Evolutionary conservation across 2,797 vertebrate species (phyloP), one percentile per base, ranked within the genome.

Genomic region (Jordanella pulchra): DNA sequence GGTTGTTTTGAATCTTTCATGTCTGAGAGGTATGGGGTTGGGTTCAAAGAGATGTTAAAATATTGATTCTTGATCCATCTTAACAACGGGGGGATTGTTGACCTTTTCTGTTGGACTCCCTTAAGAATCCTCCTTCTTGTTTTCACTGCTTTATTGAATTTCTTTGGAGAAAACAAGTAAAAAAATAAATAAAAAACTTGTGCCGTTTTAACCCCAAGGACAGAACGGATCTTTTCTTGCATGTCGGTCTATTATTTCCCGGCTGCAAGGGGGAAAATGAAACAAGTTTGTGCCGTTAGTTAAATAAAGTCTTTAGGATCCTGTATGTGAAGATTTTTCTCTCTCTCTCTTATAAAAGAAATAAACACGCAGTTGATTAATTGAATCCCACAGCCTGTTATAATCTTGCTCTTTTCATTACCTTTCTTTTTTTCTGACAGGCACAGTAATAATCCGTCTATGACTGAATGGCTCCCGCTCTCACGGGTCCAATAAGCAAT

Each of bases 291-390:
- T 48, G 76, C 48, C 72, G 68, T 80, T 79, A 53, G 50, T 1
- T 42, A 78, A 78, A 88, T 89, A 55, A 77, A 81, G 79, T 83
- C 3, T 80, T 60, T n/a, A 50, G 15, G 45, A 53, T 77, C 12
- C 54, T 69, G 10, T 70, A 30, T 45, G 25, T 54, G 32, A 55
- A 73, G 69, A 84, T 86, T 67, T 67, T 72, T 86, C 63, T 44
- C 39, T n/a, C 42, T 64, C 56, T 82, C 53, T 47, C 42, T 11
- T 12, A 7, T 50, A 48, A 27, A 50, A 55, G 13, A 42, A 63
- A n/a, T n/a, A n/a, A 23, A 39, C 61, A 27, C 12, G 9, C n/a
- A 0, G 76, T 53, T 77, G 68, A 84, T 80, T 72, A 72, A 88
- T 77, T 77, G 45, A 75, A 66, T 80, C 45, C 69, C 35, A 71